Evolutionary conservation across 2,888 invertebrate genomes (phyloP), one percentile per base, ranked within the genome.

Genomic region (Brachyptera risi): DNA sequence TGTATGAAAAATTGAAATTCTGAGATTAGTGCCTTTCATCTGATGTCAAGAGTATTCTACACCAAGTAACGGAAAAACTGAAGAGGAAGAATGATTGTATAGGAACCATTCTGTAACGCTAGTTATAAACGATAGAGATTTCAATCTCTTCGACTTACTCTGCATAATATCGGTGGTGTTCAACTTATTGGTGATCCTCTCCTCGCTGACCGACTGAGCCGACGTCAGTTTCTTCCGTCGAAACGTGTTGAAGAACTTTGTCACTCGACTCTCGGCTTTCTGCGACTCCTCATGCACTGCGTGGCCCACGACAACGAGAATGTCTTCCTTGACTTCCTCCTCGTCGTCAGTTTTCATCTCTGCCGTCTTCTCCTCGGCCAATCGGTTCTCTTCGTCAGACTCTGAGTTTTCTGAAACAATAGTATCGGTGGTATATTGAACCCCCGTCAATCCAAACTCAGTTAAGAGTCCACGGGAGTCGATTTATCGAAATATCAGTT

Each of bases 241-340:
- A 26, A 63, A 47, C 9, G 58, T 31, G 37, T 37, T 60, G 21
- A 63, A 58, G 47, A 63, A 60, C 7, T 60, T 26, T 4, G 57
- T 26, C n/a, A 63, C 51, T 49, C 60, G 38, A 15, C 63, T 42
- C 44, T 60, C 58, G 26, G 59, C 15, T 15, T 24, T 19, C 24
- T 13, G 13, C 17, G 7, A 4, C 35, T 26, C 31, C 27, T 13
- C 50, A 11, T 50, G 26, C 9, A 50, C 50, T 13, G 11, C n/a
- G 17, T 3, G 19, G 3, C 21, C 44, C 44, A 17, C 44, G n/a
- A n/a, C 7, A 4, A n/a, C 54, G 7, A 11, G 31, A 7, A 7
- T 11, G 26, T 59, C 54, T 19, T 54, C 59, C 27, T 60, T 47
- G 1, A 13, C 26, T 27, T 58, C 58, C 17, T 50, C 42, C 24